Base-by-base conservation (phyloP, 2,113 vertebrate species). In the Stigmatopora nigra region DNA sequence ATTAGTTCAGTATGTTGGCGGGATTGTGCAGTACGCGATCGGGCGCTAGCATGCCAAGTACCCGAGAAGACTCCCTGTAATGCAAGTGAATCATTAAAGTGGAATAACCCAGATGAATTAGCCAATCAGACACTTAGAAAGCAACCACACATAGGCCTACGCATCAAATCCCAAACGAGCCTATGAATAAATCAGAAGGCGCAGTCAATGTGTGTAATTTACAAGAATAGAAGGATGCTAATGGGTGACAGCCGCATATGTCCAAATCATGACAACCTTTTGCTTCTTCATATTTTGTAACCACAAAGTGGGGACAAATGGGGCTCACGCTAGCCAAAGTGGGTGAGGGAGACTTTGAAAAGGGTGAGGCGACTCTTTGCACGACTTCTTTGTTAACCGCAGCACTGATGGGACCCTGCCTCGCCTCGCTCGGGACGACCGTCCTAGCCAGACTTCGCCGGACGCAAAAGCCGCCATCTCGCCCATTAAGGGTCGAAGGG, bases 161-260 rank as follows among this genome's bases (percentile, higher is more conserved):
- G 53, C 71, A 38, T 14, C n/a, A n/a, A 72, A 78, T 75, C 77
- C 78, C 82, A 78, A 84, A 82, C 70, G 79, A 83, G 74, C 74
- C 72, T 74, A 90, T 90, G 67, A 91, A 88, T 89, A 89, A 89
- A 88, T 89, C 77, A 91, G 72, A 70, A 86, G 69, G 51, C 46
- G 20, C 22, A 67, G 76, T 82, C 76, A 66, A 64, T 31, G 25
- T 68, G 64, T 31, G 63, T 71, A 82, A 80, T 78, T 78, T 78
- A 82, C 72, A 73, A 68, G 73, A 71, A 77, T 51, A 76, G 61
- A 22, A 68, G 67, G 55, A 64, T 7, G 76, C 77, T 88, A 86
- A 86, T 86, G 86, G 86, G 68, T 68, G 66, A 9, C 7, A 57
- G 52, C 69, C 69, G 58, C 67, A 59, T 46, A 62, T 36, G 57